These are phyloP conservation scores for Antitype chi DNA, from an alignment of 2,888 invertebrate genomes.

Conservation along the genomic window DNA sequence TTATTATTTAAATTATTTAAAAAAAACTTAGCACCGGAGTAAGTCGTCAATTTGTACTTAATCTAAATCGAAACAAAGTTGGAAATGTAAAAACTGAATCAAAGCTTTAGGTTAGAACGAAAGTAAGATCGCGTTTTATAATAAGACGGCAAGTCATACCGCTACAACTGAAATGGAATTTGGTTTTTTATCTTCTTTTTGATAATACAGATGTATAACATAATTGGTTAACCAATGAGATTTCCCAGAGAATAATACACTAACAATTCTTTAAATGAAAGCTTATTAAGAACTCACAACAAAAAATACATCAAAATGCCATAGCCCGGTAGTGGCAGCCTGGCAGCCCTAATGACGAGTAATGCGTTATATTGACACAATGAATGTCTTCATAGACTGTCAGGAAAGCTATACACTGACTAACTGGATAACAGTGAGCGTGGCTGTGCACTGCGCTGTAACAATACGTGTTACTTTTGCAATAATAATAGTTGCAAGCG, in stretches of 20 bases:
- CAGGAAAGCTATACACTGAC: not conserved
- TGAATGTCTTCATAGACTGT: constrained; percentile 36
- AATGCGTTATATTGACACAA: constrained; percentile 19
- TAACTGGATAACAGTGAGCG: not conserved
- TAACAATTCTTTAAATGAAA: not conserved
- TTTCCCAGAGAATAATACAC: not conserved
- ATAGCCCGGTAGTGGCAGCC: constrained; percentile 5
- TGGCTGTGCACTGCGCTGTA: not conserved
- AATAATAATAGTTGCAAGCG: not conserved
- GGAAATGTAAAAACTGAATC: too few relatives aligned
- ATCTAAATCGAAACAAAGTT: too few relatives aligned
- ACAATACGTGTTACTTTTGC: too few relatives aligned
- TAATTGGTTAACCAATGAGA: not conserved
- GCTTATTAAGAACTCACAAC: not conserved
- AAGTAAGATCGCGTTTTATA: too few relatives aligned
- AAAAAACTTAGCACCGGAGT: too few relatives aligned
- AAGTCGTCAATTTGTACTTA: too few relatives aligned
- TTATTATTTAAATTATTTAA: too few relatives aligned
- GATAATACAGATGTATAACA: not conserved
- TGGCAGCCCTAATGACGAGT: constrained; percentile 38
- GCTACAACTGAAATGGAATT: not conserved
- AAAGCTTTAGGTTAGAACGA: too few relatives aligned
- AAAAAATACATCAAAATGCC: not conserved
- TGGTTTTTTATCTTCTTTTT: not conserved
- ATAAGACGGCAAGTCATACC: not conserved